Evolutionary conservation across 2,888 invertebrate species (phyloP).

Genomic region (Rotaria macrura): DNA sequence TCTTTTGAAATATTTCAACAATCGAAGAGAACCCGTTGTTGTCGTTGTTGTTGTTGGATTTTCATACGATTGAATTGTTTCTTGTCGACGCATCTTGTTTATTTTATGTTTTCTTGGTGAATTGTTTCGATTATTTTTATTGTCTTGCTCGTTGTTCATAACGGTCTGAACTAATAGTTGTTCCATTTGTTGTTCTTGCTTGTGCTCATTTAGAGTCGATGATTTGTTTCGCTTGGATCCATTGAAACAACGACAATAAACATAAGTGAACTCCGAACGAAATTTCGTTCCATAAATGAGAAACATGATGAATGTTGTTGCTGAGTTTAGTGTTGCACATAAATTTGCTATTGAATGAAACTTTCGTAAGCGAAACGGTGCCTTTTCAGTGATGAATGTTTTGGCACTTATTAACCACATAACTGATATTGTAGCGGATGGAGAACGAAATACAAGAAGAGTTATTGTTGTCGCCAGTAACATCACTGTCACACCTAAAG

Average conservation of each 20-base stretch:
- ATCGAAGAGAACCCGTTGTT: neutral
- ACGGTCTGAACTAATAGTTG: neutral
- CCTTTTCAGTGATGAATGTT: neutral
- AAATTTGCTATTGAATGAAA: neutral
- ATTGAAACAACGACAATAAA: neutral
- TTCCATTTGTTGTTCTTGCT: neutral
- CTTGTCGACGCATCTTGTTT: neutral
- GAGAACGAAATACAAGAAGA: neutral
- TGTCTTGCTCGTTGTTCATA: neutral
- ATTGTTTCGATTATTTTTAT: neutral
- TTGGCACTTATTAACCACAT: neutral
- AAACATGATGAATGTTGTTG: conserved; percentile 4
- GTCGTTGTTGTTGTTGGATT: neutral
- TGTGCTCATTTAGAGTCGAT: no score
- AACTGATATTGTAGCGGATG: neutral
- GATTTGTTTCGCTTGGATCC: neutral
- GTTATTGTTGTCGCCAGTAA: neutral
- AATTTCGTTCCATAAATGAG: neutral
- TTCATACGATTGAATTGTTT: neutral
- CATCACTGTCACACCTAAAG: neutral
- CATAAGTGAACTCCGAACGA: neutral
- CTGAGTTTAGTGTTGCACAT: neutral
- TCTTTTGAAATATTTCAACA: neutral
- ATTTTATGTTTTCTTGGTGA: neutral
- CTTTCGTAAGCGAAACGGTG: neutral